Evolutionary conservation across 2,113 vertebrate genomes (phyloP).

Genomic region (Neomonachus schauinslandi): DNA sequence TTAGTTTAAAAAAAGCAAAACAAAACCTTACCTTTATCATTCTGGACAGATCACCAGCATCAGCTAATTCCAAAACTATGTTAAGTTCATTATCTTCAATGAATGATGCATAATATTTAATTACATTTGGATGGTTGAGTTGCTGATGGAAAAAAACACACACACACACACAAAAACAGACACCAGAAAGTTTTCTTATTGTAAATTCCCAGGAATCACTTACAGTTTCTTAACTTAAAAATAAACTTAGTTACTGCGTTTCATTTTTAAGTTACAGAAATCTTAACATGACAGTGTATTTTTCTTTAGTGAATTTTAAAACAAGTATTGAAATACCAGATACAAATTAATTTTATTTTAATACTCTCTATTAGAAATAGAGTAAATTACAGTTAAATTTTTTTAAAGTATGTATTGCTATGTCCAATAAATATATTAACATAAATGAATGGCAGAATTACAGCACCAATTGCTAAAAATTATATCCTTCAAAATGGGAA

Average conservation of each 20-base stretch:
- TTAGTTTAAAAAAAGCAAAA: background rate
- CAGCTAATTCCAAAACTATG: constrained; percentile 98
- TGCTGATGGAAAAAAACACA: constrained; percentile 88
- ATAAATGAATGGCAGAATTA: background rate
- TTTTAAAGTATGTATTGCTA: background rate
- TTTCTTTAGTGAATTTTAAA: constrained; percentile 52
- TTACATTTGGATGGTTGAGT: constrained; percentile 99
- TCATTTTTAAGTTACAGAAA: constrained; percentile 14
- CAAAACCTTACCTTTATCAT: constrained; percentile 96
- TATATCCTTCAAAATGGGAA: background rate
- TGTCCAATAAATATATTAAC: background rate
- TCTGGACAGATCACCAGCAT: constrained; percentile 97
- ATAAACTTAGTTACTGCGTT: background rate
- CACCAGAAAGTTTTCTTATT: background rate
- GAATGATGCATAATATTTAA: constrained; percentile 99
- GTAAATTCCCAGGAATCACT: constrained; percentile 21
- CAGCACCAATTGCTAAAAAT: background rate
- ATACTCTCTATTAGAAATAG: constrained; percentile 1
- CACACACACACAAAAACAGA: background rate
- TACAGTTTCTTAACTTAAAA: background rate
- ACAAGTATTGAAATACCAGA: background rate
- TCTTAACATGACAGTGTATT: background rate
- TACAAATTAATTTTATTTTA: background rate
- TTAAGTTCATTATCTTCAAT: constrained; percentile 99
- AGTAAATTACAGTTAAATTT: background rate